Evolutionary conservation across 2,888 invertebrate species (phyloP).

Genomic region (Cristatella mucedo): DNA sequence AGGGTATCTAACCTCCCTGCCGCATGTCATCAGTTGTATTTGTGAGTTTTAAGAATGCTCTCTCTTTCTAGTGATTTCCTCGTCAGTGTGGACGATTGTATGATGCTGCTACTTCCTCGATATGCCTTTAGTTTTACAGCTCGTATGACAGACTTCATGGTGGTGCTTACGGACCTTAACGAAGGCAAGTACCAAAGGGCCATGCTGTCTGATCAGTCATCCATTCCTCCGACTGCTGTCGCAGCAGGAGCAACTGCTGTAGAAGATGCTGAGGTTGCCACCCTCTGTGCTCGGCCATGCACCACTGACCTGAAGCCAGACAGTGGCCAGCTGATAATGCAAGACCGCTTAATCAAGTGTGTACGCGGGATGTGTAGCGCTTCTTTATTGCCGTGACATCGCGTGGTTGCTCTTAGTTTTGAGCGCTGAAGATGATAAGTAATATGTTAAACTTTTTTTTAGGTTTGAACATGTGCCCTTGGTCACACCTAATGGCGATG

Average conservation of each 20-base stretch:
- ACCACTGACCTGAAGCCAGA: slow-evolving; percentile 45
- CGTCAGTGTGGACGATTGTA: background rate
- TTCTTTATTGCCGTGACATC: too few species aligned
- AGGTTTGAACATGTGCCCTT: slow-evolving; percentile 81
- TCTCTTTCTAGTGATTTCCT: background rate
- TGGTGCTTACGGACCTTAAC: slow-evolving; percentile 55
- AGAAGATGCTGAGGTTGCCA: too few species aligned
- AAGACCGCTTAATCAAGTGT: slow-evolving; percentile 54
- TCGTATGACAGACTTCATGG: slow-evolving; percentile 70
- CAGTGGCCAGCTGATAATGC: slow-evolving; percentile 57
- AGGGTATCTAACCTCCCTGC: slow-evolving; percentile 46
- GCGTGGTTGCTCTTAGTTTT: too few species aligned
- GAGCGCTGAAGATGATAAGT: too few species aligned
- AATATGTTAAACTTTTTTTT: slow-evolving; percentile 41
- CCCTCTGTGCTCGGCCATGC: slow-evolving; percentile 8
- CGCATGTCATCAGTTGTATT: too few species aligned
- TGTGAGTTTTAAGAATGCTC: too few species aligned
- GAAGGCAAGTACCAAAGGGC: slow-evolving; percentile 52
- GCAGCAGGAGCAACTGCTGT: too few species aligned
- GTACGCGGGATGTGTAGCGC: background rate
- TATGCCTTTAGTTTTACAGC: slow-evolving; percentile 55
- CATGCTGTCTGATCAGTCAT: slow-evolving; percentile 47
- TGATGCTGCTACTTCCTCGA: background rate
- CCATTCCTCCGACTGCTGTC: too few species aligned
- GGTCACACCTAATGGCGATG: slow-evolving; percentile 91